These are phyloP conservation scores for Leucoraja ocellata DNA, from an alignment of 2,797 vertebrate genomes.

Conservation along the genomic window DNA sequence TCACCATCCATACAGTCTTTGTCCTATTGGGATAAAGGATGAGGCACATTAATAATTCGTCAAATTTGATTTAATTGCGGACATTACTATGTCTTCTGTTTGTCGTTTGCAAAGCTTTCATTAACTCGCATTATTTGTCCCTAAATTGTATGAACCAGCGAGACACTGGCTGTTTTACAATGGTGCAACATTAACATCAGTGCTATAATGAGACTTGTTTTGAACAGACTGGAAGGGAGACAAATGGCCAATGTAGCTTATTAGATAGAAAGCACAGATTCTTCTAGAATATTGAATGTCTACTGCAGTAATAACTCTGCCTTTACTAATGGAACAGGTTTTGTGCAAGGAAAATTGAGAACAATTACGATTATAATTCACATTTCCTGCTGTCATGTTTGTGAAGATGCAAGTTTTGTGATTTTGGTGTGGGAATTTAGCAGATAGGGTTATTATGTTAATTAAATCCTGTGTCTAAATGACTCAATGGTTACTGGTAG, in stretches of 20 bases:
- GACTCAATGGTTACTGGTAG: neutral
- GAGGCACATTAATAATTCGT: neutral
- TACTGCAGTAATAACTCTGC: neutral
- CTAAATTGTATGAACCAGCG: neutral
- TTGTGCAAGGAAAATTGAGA: neutral
- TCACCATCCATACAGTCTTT: no score
- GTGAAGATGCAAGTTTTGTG: neutral
- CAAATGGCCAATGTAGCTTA: neutral
- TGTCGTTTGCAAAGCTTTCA: neutral
- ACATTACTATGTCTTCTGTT: neutral
- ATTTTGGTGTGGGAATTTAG: neutral
- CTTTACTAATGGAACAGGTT: neutral
- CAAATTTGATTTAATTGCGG: neutral
- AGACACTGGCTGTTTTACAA: neutral
- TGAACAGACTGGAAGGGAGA: neutral
- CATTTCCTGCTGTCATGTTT: neutral
- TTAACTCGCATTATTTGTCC: neutral
- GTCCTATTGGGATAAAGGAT: neutral
- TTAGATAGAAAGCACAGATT: no score
- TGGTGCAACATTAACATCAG: neutral
- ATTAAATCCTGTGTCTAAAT: neutral
- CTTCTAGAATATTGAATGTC: no score
- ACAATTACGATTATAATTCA: neutral
- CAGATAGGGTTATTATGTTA: neutral
- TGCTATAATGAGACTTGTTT: neutral